Percentiles rank a stretch among this genome's conserved stretches.
These are phyloP conservation scores for Thripadectes ignobilis DNA, from an alignment of 2,797 vertebrate genomes.

Conservation along the genomic window DNA sequence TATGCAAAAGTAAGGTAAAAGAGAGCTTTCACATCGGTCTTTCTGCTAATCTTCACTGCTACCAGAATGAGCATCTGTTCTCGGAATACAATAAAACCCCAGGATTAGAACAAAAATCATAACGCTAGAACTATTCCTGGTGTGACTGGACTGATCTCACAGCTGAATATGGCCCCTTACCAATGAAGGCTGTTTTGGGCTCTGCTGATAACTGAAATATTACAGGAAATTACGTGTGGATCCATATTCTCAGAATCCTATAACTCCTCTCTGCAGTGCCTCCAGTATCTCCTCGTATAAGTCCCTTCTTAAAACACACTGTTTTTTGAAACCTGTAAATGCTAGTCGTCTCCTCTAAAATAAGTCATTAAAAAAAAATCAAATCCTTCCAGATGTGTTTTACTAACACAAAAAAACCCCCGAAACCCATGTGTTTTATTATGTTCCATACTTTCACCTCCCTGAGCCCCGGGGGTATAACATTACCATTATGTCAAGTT, in stretches of 20 bases:
- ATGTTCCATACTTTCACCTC: neutral
- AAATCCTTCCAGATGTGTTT: constrained; percentile 8
- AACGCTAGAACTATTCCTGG: neutral
- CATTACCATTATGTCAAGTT: neutral
- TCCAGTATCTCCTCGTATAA: neutral
- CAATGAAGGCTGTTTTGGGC: neutral
- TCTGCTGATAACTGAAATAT: neutral
- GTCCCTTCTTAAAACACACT: neutral
- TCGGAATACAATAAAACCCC: neutral
- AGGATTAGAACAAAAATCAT: neutral
- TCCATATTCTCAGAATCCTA: neutral
- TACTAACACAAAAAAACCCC: neutral
- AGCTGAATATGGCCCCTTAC: neutral
- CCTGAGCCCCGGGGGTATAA: neutral
- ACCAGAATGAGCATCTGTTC: neutral
- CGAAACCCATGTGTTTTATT: neutral
- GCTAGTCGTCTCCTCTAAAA: neutral
- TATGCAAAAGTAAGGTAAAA: neutral
- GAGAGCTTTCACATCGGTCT: neutral
- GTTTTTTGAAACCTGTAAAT: neutral
- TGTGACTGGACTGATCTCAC: neutral
- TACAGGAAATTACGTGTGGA: neutral
- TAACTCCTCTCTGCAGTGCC: neutral
- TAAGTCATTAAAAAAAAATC: neutral
- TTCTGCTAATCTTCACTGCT: neutral